These are phyloP conservation scores for Pilophorus perplexus DNA, from an alignment of 2,888 invertebrate species.

Conservation along the genomic window DNA sequence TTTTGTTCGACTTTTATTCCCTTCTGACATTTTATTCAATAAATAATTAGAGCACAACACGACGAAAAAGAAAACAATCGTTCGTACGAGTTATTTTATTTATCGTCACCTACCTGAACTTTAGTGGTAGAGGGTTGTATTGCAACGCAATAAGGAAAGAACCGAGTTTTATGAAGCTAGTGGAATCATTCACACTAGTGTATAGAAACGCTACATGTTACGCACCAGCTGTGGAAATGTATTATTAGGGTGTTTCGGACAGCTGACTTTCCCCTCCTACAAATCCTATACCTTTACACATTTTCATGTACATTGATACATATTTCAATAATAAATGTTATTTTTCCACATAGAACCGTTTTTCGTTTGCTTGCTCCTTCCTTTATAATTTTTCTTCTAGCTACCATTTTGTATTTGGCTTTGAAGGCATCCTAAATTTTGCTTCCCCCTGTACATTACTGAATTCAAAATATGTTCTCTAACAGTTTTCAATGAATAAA, in stretches of 20 bases:
- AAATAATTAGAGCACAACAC: slow-evolving; percentile 21
- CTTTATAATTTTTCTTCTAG: too few species aligned
- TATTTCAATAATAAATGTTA: slow-evolving; percentile 34
- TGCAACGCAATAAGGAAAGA: background rate
- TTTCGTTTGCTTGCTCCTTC: slow-evolving; percentile 3
- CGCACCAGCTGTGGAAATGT: too few species aligned
- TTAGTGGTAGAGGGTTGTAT: slow-evolving; percentile 2
- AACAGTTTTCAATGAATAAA: slow-evolving; percentile 13
- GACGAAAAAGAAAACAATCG: too few species aligned
- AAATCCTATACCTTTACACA: too few species aligned
- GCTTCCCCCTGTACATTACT: background rate
- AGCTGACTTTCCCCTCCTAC: too few species aligned
- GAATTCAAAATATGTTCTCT: background rate
- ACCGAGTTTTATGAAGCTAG: too few species aligned
- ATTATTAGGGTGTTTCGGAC: too few species aligned
- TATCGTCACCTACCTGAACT: slow-evolving; percentile 8
- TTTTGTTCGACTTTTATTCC: slow-evolving; percentile 12
- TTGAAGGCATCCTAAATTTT: background rate
- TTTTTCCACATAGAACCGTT: slow-evolving; percentile 28
- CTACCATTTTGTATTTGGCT: background rate
- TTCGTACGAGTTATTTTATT: slow-evolving; percentile 17
- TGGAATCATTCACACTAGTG: too few species aligned
- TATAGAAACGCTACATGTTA: too few species aligned
- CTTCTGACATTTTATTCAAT: background rate
- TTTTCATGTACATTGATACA: too few species aligned